Conservation (phyloP, 1,140 invertebrate genomes). For the Drosophila subobscura region DNA sequence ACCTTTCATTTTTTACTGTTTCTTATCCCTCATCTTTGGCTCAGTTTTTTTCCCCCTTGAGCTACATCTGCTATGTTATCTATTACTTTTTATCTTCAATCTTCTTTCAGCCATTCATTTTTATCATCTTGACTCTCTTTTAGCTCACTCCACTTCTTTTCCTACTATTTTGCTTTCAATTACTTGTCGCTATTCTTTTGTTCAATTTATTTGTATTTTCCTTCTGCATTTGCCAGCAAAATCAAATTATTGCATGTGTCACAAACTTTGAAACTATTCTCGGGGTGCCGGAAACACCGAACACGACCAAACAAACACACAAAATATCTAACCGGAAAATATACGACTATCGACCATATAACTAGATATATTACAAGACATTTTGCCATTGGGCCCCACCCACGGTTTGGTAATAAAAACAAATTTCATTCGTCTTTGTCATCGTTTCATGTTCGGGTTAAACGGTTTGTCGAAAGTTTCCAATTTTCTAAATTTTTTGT, state of each 20-base stretch:
- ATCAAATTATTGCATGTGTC: slow-evolving; percentile 77
- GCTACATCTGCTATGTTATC: no score
- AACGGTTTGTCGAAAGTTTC: slow-evolving; percentile 53
- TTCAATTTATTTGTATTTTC: no score
- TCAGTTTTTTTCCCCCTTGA: no score
- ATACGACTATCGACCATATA: slow-evolving; percentile 1
- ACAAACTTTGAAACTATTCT: slow-evolving; percentile 56
- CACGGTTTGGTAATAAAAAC: slow-evolving; percentile 24
- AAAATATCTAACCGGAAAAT: neutral
- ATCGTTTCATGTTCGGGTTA: slow-evolving; percentile 51
- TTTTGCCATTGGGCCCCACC: slow-evolving; percentile 18
- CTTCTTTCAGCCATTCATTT: no score
- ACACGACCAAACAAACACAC: slow-evolving; percentile 13
- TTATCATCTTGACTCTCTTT: no score
- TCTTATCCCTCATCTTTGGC: no score
- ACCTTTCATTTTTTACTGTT: no score
- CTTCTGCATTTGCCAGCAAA: slow-evolving; percentile 38
- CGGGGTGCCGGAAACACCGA: slow-evolving; percentile 42
- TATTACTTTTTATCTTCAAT: no score
- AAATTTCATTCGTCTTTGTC: slow-evolving; percentile 19
- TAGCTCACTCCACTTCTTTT: no score
- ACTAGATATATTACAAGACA: slow-evolving; percentile 40
- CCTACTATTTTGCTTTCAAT: no score
- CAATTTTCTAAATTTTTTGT: slow-evolving; percentile 43
- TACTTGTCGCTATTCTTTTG: no score